These are phyloP conservation scores for Tangara arthus DNA, from an alignment of 2,797 vertebrate genomes.

Conservation along the genomic window DNA sequence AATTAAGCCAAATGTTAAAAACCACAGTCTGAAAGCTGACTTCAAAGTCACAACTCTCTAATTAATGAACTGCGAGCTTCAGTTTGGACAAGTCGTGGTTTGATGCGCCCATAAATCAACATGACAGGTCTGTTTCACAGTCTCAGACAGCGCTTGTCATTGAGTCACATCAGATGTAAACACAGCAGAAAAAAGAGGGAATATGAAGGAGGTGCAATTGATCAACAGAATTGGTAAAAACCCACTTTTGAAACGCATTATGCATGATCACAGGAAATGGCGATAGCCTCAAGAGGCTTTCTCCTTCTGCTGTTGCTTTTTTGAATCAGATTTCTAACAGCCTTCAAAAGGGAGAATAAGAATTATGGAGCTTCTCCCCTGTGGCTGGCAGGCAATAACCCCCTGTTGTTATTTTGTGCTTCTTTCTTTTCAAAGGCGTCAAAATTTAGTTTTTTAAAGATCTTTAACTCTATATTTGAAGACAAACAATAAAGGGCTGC, in stretches of 20 bases:
- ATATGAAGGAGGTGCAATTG: slow-evolving; percentile 92
- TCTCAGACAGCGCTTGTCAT: slow-evolving; percentile 98
- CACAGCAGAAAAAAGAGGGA: slow-evolving; percentile 82
- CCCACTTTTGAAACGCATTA: slow-evolving; percentile 98
- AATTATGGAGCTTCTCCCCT: slow-evolving; percentile 95
- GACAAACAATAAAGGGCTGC: slow-evolving; percentile 95
- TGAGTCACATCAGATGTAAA: slow-evolving; percentile 98
- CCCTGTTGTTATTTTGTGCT: slow-evolving; percentile 99
- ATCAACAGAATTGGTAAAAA: slow-evolving; percentile 98
- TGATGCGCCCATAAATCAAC: slow-evolving; percentile 99
- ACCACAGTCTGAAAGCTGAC: slow-evolving; percentile 86
- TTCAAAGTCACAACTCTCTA: slow-evolving; percentile 99
- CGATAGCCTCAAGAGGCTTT: slow-evolving; percentile 95
- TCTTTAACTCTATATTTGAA: slow-evolving; percentile 99
- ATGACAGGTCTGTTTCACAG: slow-evolving; percentile 95
- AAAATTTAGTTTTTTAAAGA: slow-evolving; percentile 95
- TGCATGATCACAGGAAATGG: slow-evolving; percentile 99
- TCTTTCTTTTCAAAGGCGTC: slow-evolving; percentile 99
- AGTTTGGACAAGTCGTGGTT: slow-evolving; percentile 99
- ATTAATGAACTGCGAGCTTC: slow-evolving; percentile 99
- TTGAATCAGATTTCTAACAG: slow-evolving; percentile 91
- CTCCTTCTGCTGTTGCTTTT: slow-evolving; percentile 85
- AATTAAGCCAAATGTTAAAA: slow-evolving; percentile 92
- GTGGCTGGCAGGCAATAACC: slow-evolving; percentile 97
- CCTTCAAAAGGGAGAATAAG: slow-evolving; percentile 99